Conservation (phyloP, 2,888 invertebrate genomes). For the Torymus auratus region DNA sequence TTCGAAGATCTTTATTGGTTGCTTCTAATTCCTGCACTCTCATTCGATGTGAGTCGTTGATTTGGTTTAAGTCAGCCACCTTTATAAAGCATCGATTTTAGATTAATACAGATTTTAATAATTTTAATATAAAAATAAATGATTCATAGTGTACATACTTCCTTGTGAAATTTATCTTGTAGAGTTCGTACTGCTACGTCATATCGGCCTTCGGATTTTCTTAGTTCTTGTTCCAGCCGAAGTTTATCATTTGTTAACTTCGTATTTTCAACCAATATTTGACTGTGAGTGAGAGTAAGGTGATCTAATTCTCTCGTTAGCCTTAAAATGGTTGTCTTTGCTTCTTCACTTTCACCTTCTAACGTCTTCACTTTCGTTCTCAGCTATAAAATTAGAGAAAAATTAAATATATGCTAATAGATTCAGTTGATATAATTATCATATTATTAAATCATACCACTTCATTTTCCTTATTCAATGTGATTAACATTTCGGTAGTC, state of each 20-base stretch:
- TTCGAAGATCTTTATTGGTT: conserved; percentile 74
- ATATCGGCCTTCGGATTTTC: conserved; percentile 75
- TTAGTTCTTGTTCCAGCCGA: conserved; percentile 82
- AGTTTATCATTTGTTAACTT: conserved; percentile 85
- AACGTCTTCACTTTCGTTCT: conserved; percentile 67
- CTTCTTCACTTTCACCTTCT: conserved; percentile 71
- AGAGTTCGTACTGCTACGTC: conserved; percentile 68
- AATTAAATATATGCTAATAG: conserved; percentile 14
- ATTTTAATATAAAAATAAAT: background rate
- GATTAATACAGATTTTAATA: no score
- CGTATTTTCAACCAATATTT: conserved; percentile 85
- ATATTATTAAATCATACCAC: conserved; percentile 60
- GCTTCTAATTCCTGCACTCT: conserved; percentile 76
- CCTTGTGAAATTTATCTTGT: conserved; percentile 73
- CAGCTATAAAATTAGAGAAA: conserved; percentile 32
- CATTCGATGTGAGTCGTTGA: conserved; percentile 76
- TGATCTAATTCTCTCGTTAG: conserved; percentile 85
- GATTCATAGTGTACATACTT: conserved; percentile 62
- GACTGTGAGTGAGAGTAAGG: conserved; percentile 85
- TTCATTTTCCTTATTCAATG: conserved; percentile 71
- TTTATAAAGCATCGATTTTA: conserved; percentile 51
- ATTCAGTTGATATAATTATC: conserved; percentile 9
- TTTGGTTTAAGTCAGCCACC: conserved; percentile 77
- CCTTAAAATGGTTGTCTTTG: conserved; percentile 79
- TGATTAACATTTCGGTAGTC: conserved; percentile 67